phyloP scores from a whole-genome alignment of 2,888 invertebrate genomes.

The Dorcus parallelipipedus region DNA sequence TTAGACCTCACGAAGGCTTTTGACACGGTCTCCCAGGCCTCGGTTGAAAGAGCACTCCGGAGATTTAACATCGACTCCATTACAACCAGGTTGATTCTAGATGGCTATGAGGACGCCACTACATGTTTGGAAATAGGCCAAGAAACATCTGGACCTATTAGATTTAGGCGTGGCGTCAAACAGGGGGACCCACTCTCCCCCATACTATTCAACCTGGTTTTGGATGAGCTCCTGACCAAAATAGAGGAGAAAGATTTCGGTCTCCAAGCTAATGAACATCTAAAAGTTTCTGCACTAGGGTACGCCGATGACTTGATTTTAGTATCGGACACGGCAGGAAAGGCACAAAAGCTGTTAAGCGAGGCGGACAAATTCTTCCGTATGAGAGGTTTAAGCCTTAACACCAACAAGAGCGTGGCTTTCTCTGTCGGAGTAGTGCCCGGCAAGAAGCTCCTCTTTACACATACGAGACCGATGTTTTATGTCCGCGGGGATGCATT shows the following conservation, averaged over 20 bases:
- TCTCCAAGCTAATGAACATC: too few species aligned
- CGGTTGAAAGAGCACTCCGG: too few species aligned
- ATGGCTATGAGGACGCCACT: not conserved
- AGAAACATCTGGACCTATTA: not conserved
- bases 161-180: too few species aligned
- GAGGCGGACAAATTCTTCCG: constrained; percentile 13
- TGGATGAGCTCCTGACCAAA: not conserved
- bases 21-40: not conserved
- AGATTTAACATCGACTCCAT: not conserved
- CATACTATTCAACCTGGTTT: too few species aligned
- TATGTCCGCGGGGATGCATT: constrained; percentile 5
- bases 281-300: not conserved
- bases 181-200: too few species aligned
- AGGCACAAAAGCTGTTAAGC: constrained; percentile 4
- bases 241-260: not conserved
- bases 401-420: not conserved
- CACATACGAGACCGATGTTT: constrained; percentile 10
- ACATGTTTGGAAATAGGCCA: constrained; percentile 11
- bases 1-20: not conserved
- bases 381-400: constrained; percentile 13
- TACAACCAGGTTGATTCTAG: not conserved
- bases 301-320: constrained; percentile 26
- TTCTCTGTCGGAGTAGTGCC: not conserved
- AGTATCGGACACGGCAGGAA: constrained; percentile 6
- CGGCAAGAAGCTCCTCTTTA: constrained; percentile 18